Evolutionary conservation across 2,797 vertebrate genomes (phyloP), one percentile per base, ranked within the genome.

Genomic region (Aulostomus chinensis): DNA sequence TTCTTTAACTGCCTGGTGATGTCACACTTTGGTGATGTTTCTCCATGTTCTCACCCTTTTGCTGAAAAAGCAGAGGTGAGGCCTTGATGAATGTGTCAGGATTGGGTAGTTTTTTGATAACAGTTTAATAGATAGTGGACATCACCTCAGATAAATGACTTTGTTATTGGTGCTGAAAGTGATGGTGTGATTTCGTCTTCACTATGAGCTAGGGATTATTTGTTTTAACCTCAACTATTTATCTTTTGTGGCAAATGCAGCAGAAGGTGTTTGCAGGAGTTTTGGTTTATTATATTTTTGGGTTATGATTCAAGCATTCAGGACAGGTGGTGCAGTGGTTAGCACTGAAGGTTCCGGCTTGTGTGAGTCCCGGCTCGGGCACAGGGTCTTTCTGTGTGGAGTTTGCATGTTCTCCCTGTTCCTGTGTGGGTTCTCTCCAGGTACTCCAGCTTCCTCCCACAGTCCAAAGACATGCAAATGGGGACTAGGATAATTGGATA

Each of bases 91-190:
- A 86, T 82, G 72, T 67, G 61, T 80, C 64, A 52, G 73, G 61
- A 59, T 53, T 52, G 58, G 54, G 50, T 75, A 73, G 78, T 69
- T 68, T 76, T 82, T 79, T 72, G 83, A 88, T 86, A 76, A 78
- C 62, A 2, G 4, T 40, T 22, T 84, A 78, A 87, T 83, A 76
- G 74, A 86, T 86, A 75, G 69, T 32, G 35, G 77, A 78, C 82
- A 84, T 82, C 73, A 68, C 73, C 80, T 62, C 50, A 72, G 80
- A 85, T 83, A 72, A 81, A 86, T 84, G n/a, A n/a, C n/a, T 66
- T 81, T 40, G 38, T 50, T 79, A 78, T 80, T 78, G 66, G 60
- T 1, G 40, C 45, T 18, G 68, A 15, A 67, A 65, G 43, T 70
- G 69, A 80, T 69, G 36, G 33, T 42, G 57, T 17, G 72, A 14